Base-by-base conservation (phyloP, 2,113 vertebrate species). In the Microtus pennsylvanicus region DNA sequence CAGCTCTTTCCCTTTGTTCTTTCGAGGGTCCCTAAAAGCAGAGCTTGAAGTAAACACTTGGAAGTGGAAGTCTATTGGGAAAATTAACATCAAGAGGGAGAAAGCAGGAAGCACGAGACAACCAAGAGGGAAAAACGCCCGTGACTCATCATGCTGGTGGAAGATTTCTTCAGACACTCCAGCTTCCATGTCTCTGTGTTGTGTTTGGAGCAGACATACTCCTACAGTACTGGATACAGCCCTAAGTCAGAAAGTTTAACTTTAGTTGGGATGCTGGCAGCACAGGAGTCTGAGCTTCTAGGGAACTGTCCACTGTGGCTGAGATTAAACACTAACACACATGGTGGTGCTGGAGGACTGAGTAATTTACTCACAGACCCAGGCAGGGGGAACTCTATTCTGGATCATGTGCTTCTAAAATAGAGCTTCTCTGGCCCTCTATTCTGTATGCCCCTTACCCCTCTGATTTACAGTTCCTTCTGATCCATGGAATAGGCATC, bases 331-430 rank as follows among this genome's bases (percentile, higher is more conserved):
- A 30, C 2, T 58, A 24, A 74, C 33, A 22, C 16, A 4, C 0
- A 33, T 50, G 1, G 9, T n/a, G 21, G 13, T 7, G 4, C 6
- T 5, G 0, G 1, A 45, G 30, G 52, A 22, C 0, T 76, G 52
- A 67, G 38, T 21, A 28, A 4, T 1, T 50, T 7, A 26, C 30
- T 13, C 2, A n/a, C 2, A 19, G 16, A 74, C 13, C 7, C 3
- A 4, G 69, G 7, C 52, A 72, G 77, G 24, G 10, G 26, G 42
- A 28, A 2, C 47, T 7, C 3, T 38, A 38, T 30, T 90, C 91
- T 38, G 17, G 47, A 61, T 8, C 17, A 65, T 76, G 38, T 21
- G 14, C 35, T 80, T 35, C 63, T 47, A 69, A 61, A 90, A 61
- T 58, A 11, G 1, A 42, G 5, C 24, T 33, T 19, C 80, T 80